Conservation (phyloP, 2,888 invertebrate genomes). For the Oxyscelio sp. region DNA sequence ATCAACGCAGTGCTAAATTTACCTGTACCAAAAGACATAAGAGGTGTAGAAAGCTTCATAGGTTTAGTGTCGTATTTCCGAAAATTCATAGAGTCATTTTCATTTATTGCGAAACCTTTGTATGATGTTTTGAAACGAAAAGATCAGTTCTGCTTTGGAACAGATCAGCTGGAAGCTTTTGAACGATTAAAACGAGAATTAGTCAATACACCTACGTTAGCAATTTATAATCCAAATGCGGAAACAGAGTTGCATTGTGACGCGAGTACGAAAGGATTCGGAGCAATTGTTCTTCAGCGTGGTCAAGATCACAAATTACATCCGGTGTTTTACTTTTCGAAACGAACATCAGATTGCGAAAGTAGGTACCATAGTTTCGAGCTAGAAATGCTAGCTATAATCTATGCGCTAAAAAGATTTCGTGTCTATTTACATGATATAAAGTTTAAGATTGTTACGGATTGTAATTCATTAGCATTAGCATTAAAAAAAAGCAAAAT, state of each 20-base stretch:
- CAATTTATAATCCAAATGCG: constrained; percentile 21
- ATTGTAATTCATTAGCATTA: too few species aligned
- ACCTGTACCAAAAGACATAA: constrained; percentile 75
- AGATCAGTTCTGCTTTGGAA: not conserved
- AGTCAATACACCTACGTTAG: not conserved
- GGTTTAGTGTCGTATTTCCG: constrained; percentile 22
- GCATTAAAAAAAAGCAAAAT: constrained; percentile 28
- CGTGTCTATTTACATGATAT: constrained; percentile 5
- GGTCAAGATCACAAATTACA: constrained; percentile 21
- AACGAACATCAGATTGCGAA: constrained; percentile 1
- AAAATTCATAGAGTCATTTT: constrained; percentile 29
- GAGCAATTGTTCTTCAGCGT: constrained; percentile 16
- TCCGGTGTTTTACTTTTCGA: constrained; percentile 24
- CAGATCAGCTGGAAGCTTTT: not conserved
- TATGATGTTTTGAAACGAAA: constrained; percentile 3
- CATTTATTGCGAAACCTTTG: constrained; percentile 19
- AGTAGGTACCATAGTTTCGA: constrained; percentile 27
- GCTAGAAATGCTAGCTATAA: too few species aligned
- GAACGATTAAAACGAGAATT: not conserved
- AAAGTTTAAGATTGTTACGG: constrained; percentile 15
- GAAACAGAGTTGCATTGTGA: constrained; percentile 28
- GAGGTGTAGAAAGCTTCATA: constrained; percentile 26
- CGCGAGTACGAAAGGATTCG: not conserved
- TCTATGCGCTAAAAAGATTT: constrained; percentile 12
- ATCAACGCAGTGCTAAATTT: constrained; percentile 79